These are phyloP conservation scores for Scarus forsteni DNA, from an alignment of 2,797 vertebrate species.

Conservation along the genomic window DNA sequence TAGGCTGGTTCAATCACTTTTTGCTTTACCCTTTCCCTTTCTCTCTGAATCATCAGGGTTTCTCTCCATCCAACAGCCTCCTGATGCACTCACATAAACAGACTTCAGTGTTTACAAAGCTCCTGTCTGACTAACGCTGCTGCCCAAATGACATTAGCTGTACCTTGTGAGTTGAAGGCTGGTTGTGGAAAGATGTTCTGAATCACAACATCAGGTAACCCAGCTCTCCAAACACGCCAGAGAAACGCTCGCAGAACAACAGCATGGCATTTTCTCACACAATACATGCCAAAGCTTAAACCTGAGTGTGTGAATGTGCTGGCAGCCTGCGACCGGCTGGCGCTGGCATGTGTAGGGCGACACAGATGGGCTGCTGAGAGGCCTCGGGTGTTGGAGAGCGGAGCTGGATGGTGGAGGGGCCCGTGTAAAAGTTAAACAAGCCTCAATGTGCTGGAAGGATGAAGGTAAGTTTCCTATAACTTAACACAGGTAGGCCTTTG, in stretches of 20 bases:
- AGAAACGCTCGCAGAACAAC: constrained; percentile 12
- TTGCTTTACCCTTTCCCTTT: not conserved
- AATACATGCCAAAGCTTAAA: not conserved
- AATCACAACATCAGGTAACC: constrained; percentile 27
- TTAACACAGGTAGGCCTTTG: constrained; percentile 75
- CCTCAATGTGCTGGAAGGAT: constrained; percentile 61
- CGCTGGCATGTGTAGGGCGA: constrained; percentile 54
- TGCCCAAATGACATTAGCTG: constrained; percentile 15
- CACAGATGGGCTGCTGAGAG: constrained; percentile 69
- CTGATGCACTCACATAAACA: constrained; percentile 9
- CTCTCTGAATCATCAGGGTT: not conserved
- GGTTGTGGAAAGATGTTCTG: constrained; percentile 21
- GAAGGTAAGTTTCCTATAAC: constrained; percentile 66
- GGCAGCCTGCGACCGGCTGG: constrained; percentile 29
- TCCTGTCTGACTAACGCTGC: constrained; percentile 14
- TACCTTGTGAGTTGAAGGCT: constrained; percentile 1
- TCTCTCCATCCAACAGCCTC: constrained; percentile 1
- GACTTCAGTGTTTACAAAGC: constrained; percentile 1
- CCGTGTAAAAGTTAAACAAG: constrained; percentile 62
- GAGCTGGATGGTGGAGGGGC: constrained; percentile 57
- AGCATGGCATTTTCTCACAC: constrained; percentile 33
- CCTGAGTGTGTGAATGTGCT: constrained; percentile 24
- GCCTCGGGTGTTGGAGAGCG: constrained; percentile 65
- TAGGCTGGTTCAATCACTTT: no score
- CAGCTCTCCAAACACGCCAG: constrained; percentile 3